Conservation (phyloP, 2,888 invertebrate species). For the Xiphydria camelus region DNA sequence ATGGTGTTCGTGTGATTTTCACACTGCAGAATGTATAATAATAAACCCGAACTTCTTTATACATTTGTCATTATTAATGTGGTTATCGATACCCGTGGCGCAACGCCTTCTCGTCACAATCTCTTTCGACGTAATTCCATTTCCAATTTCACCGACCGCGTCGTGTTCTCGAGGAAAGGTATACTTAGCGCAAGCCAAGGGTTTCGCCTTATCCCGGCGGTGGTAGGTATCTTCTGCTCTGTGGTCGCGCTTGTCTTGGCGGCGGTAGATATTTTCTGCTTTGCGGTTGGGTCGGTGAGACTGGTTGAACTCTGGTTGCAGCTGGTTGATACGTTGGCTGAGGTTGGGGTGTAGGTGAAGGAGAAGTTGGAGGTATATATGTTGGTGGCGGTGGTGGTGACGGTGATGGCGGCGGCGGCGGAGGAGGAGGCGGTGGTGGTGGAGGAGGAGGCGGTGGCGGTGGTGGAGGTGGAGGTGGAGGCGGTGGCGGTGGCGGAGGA, state of each 20-base stretch:
- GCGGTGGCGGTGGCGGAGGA: slow-evolving; percentile 12
- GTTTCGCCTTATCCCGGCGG: slow-evolving; percentile 10
- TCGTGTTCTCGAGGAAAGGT: no score
- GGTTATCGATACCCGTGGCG: no score
- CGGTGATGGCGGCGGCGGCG: slow-evolving; percentile 14
- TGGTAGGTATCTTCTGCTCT: slow-evolving; percentile 19
- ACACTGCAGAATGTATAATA: slow-evolving; percentile 27
- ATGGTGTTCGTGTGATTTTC: slow-evolving; percentile 21
- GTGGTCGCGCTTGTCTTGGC: slow-evolving; percentile 11
- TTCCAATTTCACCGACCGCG: no score
- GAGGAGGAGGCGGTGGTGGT: slow-evolving; percentile 18
- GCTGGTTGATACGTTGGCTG: background rate
- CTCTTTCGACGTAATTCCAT: no score
- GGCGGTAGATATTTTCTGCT: slow-evolving; percentile 22
- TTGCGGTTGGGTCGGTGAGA: slow-evolving; percentile 3
- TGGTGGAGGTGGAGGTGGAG: slow-evolving; percentile 11
- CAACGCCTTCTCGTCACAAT: no score
- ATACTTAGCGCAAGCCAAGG: no score
- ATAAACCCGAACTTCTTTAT: slow-evolving; percentile 37
- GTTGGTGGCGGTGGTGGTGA: slow-evolving; percentile 13
- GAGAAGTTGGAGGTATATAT: slow-evolving; percentile 19
- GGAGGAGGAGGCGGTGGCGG: slow-evolving; percentile 19
- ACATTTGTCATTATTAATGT: no score
- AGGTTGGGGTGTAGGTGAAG: no score
- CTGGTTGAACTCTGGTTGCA: background rate